These are phyloP conservation scores for Arizona elegans DNA, from an alignment of 2,113 vertebrate species.

Conservation along the genomic window DNA sequence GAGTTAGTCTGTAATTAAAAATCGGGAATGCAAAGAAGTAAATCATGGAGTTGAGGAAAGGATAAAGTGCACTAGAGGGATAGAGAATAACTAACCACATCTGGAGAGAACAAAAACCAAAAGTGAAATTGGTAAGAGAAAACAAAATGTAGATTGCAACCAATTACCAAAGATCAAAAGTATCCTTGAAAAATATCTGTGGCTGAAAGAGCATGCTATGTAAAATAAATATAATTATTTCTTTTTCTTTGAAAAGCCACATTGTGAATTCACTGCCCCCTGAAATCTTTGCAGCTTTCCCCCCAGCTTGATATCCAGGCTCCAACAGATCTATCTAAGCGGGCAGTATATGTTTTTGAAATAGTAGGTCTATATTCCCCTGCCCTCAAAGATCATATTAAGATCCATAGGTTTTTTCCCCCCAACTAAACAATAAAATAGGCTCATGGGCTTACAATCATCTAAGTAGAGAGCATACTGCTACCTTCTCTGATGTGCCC, in stretches of 20 bases:
- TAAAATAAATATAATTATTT: not conserved
- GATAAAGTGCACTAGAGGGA: constrained; percentile 54
- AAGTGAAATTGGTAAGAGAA: constrained; percentile 54
- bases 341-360: constrained; percentile 12
- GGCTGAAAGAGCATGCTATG: constrained; percentile 7
- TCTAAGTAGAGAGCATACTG: constrained; percentile 32
- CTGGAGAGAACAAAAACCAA: constrained; percentile 64
- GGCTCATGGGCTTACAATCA: constrained; percentile 29
- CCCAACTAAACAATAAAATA: not conserved
- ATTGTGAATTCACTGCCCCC: constrained; percentile 13
- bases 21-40: constrained; percentile 10
- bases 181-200: constrained; percentile 40
- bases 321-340: constrained; percentile 17
- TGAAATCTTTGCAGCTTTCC: constrained; percentile 18
- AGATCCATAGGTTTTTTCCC: constrained; percentile 33
- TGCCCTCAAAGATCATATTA: constrained; percentile 20
- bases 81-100: constrained; percentile 57
- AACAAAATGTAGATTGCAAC: constrained; percentile 50
- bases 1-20: constrained; percentile 26
- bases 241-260: constrained; percentile 39
- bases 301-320: not conserved
- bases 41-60: constrained; percentile 56
- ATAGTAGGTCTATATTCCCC: not conserved
- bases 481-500: constrained; percentile 34
- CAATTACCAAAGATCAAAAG: constrained; percentile 51